These are phyloP conservation scores for Drosophila persimilis DNA, from an alignment of 1,140 invertebrate genomes.

Conservation along the genomic window DNA sequence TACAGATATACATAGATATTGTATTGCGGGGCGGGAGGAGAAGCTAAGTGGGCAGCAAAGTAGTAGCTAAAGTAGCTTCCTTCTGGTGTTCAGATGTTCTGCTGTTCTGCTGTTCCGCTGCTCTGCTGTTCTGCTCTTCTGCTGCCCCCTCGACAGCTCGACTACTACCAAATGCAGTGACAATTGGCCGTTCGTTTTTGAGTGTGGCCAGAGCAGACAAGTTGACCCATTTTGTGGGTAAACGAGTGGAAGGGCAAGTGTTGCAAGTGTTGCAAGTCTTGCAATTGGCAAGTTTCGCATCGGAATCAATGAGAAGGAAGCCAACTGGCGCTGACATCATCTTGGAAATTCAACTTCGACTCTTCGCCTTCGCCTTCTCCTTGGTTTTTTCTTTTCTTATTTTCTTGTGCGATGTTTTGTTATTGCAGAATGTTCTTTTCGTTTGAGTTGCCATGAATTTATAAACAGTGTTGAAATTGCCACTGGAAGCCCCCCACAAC, in stretches of 20 bases:
- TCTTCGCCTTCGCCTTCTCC: no score
- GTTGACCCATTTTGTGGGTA: constrained; percentile 66
- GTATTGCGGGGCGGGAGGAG: background rate
- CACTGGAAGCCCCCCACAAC: background rate
- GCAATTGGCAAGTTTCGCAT: constrained; percentile 49
- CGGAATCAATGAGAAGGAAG: constrained; percentile 33
- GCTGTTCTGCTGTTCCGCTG: background rate
- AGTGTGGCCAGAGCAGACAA: constrained; percentile 58
- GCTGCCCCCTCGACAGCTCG: background rate
- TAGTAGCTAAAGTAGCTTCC: constrained; percentile 17
- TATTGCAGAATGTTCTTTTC: no score
- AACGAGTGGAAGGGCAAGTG: constrained; percentile 2
- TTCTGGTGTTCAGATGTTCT: background rate
- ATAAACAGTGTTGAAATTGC: constrained; percentile 18
- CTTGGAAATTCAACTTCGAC: no score
- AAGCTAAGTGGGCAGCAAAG: constrained; percentile 15
- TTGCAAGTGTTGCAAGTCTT: constrained; percentile 22
- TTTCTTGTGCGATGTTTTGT: no score
- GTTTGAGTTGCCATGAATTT: constrained; percentile 19
- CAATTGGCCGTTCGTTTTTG: constrained; percentile 56
- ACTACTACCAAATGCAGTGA: constrained; percentile 46
- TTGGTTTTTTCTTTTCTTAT: no score
- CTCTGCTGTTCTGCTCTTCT: background rate
- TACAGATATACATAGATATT: background rate
- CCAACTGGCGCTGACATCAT: constrained; percentile 39